Base-by-base conservation (phyloP, 2,888 invertebrate species). In the Drosophila kuntzei region DNA sequence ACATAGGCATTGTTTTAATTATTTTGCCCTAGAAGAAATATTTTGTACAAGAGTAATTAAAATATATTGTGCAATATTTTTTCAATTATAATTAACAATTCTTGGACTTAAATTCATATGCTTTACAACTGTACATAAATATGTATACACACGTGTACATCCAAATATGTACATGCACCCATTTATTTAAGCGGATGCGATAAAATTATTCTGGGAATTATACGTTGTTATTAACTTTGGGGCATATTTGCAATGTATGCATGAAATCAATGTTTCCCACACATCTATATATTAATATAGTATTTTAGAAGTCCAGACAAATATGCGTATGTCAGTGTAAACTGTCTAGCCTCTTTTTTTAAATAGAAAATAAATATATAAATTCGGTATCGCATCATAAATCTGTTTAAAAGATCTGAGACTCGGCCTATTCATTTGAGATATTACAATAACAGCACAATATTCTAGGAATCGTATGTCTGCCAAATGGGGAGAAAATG, bases 321-420 rank as follows among this genome's bases (percentile, higher is more conserved):
- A 25, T 8, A 9, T 18, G 8, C 27, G 29, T 54, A 7, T 43
- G 7, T 44, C 29, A n/a, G 22, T 14, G 25, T 25, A 0, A 1
- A 12, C 11, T 37, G 67, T 67, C 46, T 57, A 50, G 67, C 34
- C 50, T 6, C 14, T 16, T 22, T 39, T 20, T 8, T 29, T 32
- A 1, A 27, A 16, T 16, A 32, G 12, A 25, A 61, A 46, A 34
- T 39, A 55, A 67, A 50, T 44, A 46, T 20, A 39, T 11, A 39
- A 29, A 37, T 57, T 55, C 20, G n/a, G 5, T 27, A 18, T 32
- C 11, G 32, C 57, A 20, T 37, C 39, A 39, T 22, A 39, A 29
- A 54, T 49, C 20, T 55, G 7, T 36, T 29, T 36, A 50, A 41
- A 41, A 34, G 44, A 34, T 55, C 44, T 25, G 25, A 34, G 34